phyloP scores from a whole-genome alignment of 2,797 vertebrate genomes.

The Lateolabrax maculatus region DNA sequence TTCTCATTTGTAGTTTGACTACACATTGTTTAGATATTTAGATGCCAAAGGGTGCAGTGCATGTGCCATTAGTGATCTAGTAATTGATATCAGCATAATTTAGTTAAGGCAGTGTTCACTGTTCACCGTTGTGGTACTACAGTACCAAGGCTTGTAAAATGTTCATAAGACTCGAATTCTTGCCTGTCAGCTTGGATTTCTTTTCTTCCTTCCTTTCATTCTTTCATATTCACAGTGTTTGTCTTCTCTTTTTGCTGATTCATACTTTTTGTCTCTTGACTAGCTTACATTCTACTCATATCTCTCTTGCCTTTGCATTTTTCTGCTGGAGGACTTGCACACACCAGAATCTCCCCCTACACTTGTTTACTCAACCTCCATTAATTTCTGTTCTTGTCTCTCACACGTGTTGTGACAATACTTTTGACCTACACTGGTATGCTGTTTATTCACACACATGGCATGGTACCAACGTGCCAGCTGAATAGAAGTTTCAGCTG shows the following conservation, averaged over 20 bases:
- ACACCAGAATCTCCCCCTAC: conserved; percentile 9
- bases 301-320: not conserved
- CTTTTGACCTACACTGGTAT: conserved; percentile 69
- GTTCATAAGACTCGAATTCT: conserved; percentile 19
- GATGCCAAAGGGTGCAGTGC: not conserved
- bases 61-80: not conserved
- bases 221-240: conserved; percentile 48
- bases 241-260: conserved; percentile 62
- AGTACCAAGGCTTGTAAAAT: conserved; percentile 17
- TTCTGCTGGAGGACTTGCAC: not conserved
- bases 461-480: conserved; percentile 55
- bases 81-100: conserved; percentile 6
- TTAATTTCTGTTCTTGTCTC: conserved; percentile 25
- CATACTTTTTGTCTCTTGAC: conserved; percentile 56
- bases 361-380: not conserved
- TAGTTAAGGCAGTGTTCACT: conserved; percentile 13
- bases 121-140: conserved; percentile 14
- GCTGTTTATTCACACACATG: conserved; percentile 63
- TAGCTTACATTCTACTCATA: conserved; percentile 53
- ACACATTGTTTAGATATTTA: not conserved
- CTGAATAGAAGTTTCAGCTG: conserved; percentile 58
- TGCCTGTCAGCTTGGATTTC: conserved; percentile 37
- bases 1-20: not conserved
- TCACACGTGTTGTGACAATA: conserved; percentile 42
- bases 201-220: conserved; percentile 54